Base-by-base conservation (phyloP, 2,888 invertebrate genomes). In the Rhagonycha lutea region DNA sequence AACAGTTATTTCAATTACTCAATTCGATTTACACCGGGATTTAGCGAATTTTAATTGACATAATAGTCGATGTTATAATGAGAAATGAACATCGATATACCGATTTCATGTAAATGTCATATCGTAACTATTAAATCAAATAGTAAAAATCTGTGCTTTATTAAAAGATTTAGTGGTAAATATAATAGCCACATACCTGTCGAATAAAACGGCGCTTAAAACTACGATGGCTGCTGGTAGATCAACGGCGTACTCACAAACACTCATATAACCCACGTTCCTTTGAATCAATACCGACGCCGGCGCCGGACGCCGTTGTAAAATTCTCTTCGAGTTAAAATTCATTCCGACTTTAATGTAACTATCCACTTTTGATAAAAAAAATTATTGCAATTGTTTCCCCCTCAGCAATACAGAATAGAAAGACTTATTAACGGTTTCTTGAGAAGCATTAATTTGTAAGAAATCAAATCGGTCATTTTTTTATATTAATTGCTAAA, bases 281-380 rank as follows among this genome's bases (percentile, higher is more conserved):
- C 79, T 80, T 79, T 78, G 82, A 87, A 87, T 87, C 87, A 84
- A 87, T 87, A 87, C 82, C 79, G 82, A 83, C 86, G 86, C 85
- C 86, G 85, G 86, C 86, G 85, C 85, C 80, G 18, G 18, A 18
- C 63, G 9, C 14, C 68, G 68, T 68, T 29, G 29, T 24, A 68
- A 68, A 68, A 68, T 68, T 32, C 14, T 68, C 28, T 68, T 28
- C 14, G 24, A 32, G 29, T 68, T 68, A 29, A 68, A 68, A 68
- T 65, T 65, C 26, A 65, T 65, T 65, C 14, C 63, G 23, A 18
- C 26, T 65, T 65, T 26, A 65, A 65, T 65, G n/a, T 65, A 65
- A 65, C 47, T 47, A 47, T n/a, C 47, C 47, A 47, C 32, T 47
- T 47, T 47, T 47, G n/a, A 47, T 47, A n/a, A 47, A 47, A 47